A percentile compares a stretch with the other conserved stretches of the same genome.
Evolutionary conservation across 2,888 invertebrate genomes (phyloP).

Genomic region (Chalcosyrphus nemorum): DNA sequence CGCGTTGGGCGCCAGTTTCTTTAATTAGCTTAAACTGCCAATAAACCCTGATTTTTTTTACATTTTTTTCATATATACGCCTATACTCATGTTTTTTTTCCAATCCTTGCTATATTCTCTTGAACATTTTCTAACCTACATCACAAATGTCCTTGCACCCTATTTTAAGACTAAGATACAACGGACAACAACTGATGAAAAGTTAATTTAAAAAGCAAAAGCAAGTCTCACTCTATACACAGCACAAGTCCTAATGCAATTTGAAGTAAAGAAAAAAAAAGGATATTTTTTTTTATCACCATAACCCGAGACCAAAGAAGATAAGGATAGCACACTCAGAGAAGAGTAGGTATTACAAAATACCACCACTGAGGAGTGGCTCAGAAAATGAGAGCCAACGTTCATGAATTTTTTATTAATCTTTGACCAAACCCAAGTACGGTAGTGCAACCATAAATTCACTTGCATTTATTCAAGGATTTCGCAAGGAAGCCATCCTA

Average conservation of each 20-base stretch:
- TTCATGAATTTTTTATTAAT: constrained; percentile 71
- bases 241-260: background rate
- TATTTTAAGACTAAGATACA: too few species aligned
- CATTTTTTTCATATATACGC: too few species aligned
- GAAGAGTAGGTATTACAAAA: constrained; percentile 24
- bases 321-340: background rate
- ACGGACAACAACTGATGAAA: too few species aligned
- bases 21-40: too few species aligned
- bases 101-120: too few species aligned
- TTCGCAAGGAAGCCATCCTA: background rate
- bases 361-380: background rate
- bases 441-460: constrained; percentile 52
- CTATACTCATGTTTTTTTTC: too few species aligned
- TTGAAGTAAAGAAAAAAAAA: too few species aligned
- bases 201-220: constrained; percentile 15
- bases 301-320: background rate
- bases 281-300: background rate
- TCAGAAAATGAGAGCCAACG: constrained; percentile 38
- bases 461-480: constrained; percentile 65
- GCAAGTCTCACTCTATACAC: background rate
- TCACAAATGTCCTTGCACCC: too few species aligned
- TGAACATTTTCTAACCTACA: too few species aligned
- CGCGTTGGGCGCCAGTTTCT: too few species aligned
- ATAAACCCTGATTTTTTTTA: too few species aligned
- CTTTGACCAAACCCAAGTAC: constrained; percentile 53